Conservation (phyloP, 2,797 vertebrate genomes). For the Rhinichthys osculus region DNA sequence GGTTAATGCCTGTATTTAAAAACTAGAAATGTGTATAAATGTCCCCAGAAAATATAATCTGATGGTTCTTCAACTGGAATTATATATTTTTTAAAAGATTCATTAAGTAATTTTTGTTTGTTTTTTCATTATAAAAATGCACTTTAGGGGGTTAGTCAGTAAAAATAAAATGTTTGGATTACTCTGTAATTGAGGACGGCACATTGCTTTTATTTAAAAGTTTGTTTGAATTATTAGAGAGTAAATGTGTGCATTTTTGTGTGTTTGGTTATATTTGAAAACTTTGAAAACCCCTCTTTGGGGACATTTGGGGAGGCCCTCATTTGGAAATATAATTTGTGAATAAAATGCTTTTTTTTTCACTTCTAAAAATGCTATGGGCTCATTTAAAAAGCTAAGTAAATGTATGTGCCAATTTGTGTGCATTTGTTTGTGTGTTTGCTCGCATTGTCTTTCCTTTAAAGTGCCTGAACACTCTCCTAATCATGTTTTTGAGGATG, state of each 20-base stretch:
- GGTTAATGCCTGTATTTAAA: neutral
- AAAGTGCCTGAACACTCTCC: conserved; percentile 9
- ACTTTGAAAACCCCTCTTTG: neutral
- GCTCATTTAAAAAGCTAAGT: neutral
- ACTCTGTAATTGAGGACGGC: neutral
- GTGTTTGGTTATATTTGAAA: neutral
- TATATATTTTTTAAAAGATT: neutral
- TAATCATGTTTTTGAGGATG: conserved; percentile 26
- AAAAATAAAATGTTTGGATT: neutral
- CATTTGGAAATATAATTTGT: neutral
- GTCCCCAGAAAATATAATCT: neutral
- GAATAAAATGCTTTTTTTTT: neutral
- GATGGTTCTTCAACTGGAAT: neutral
- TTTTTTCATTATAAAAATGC: neutral
- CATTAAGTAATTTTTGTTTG: neutral
- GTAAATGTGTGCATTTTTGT: neutral
- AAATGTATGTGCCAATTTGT: neutral
- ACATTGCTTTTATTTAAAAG: neutral
- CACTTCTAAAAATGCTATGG: neutral
- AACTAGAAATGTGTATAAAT: neutral
- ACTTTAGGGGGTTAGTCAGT: neutral
- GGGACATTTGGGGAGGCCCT: neutral
- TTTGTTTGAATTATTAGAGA: neutral
- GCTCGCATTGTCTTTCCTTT: neutral
- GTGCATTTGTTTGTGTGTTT: neutral